Base-by-base conservation (phyloP, 2,797 vertebrate genomes). In the Sebastes matsubarae region DNA sequence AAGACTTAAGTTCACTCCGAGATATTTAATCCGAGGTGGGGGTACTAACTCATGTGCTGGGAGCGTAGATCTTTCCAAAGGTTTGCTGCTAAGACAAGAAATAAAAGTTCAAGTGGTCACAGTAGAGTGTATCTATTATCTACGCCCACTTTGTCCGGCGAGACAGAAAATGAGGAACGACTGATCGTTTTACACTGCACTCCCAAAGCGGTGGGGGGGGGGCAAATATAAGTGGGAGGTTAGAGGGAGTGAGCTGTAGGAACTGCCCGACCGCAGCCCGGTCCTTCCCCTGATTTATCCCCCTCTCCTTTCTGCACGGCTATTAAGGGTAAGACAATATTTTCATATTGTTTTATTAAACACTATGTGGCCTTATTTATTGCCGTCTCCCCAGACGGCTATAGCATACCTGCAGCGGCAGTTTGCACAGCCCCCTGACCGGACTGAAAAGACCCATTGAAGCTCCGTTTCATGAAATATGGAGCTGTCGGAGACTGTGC, bases 341-440 rank as follows among this genome's bases (percentile, higher is more conserved):
- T 93, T 93, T 93, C 90, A 89, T 90, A 77, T 94, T 93, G 89
- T 94, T 93, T 88, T 86, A 94, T 92, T 93, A 93, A 94, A 94
- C 90, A 93, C 88, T 72, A 85, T 85, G 85, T 73, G 81, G 78
- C 74, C 69, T 93, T 93, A 94, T 94, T 95, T 94, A 93, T 87
- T 71, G 83, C 83, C 30, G 29, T 77, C 74, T 91, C 88, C 77
- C 81, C 72, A 79, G 79, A 88, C 75, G 30, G 77, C 82, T 68
- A 32, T n/a, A 72, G 79, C 68, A 32, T 72, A 77, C 87, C 72
- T 87, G 65, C 82, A 68, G 83, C 18, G 52, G 70, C 74, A 83
- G 86, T 90, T 88, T 88, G 87, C 36, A 78, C 71, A 83, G 80
- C 68, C 77, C 75, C 75, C 72, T 76, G 78, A 90, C 80, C 16